These are phyloP conservation scores for Planococcus citri DNA, from an alignment of 1,140 invertebrate genomes.

Conservation along the genomic window DNA sequence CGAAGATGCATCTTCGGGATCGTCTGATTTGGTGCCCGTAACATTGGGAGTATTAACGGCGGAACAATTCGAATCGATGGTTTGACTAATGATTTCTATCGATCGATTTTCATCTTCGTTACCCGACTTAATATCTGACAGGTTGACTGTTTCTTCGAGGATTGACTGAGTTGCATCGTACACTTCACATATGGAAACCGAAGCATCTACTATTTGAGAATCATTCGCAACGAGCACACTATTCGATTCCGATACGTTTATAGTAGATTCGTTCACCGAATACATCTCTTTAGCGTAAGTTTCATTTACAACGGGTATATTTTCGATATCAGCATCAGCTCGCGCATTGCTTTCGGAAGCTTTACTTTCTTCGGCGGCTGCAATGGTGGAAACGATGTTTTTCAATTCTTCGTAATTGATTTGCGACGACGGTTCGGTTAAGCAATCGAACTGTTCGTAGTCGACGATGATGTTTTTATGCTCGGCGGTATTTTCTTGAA, in stretches of 20 bases:
- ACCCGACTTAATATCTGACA: background rate
- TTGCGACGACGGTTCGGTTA: background rate
- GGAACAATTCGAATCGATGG: background rate
- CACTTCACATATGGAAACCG: background rate
- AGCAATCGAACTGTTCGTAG: no score
- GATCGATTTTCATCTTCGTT: background rate
- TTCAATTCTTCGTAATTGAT: constrained; percentile 12
- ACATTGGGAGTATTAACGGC: background rate
- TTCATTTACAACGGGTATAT: no score
- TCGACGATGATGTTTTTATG: background rate
- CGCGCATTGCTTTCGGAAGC: background rate
- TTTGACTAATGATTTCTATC: background rate
- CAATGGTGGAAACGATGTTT: background rate
- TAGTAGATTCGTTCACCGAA: background rate
- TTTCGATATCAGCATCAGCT: background rate
- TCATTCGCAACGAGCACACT: background rate
- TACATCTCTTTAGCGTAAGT: background rate
- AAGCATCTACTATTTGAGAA: background rate
- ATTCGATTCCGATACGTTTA: background rate
- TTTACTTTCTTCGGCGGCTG: background rate
- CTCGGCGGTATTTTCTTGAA: no score
- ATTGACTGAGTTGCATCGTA: background rate
- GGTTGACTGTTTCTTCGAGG: background rate
- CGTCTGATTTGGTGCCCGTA: background rate
- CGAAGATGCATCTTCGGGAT: background rate